Conservation (phyloP, 2,113 vertebrate species). For the Cryptomyrus ogoouensis region DNA sequence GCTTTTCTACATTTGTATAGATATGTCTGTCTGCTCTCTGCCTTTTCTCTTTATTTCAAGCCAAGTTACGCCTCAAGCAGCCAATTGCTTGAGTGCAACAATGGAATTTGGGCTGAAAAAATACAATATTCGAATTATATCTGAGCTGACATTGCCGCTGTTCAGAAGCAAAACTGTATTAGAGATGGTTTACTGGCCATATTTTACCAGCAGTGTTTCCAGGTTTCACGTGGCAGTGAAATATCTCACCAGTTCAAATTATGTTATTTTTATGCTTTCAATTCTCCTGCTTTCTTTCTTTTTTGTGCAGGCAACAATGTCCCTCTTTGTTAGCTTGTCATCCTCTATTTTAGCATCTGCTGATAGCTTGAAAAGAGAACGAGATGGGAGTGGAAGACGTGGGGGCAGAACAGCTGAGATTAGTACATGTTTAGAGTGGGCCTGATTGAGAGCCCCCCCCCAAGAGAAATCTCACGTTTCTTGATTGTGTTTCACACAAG, state of each 20-base stretch:
- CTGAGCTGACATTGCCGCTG: background rate
- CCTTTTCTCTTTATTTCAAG: background rate
- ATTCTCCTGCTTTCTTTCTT: background rate
- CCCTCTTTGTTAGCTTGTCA: slow-evolving; percentile 10
- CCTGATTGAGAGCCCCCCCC: background rate
- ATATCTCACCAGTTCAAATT: background rate
- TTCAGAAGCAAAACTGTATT: background rate
- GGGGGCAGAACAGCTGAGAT: background rate
- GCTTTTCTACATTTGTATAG: background rate
- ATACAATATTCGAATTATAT: background rate
- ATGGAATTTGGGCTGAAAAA: background rate
- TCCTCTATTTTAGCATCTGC: slow-evolving; percentile 16
- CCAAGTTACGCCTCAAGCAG: background rate
- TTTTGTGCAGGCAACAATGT: background rate
- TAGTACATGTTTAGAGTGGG: background rate
- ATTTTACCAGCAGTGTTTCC: background rate
- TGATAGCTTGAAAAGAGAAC: slow-evolving; percentile 26
- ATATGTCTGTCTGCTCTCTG: background rate
- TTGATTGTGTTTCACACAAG: background rate
- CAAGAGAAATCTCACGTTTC: background rate
- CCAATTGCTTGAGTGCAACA: background rate
- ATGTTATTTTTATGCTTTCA: slow-evolving; percentile 11
- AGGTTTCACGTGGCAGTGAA: background rate
- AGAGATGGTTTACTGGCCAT: background rate
- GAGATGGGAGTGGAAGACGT: background rate